phyloP scores from a whole-genome alignment of 2,888 invertebrate species.

The Epiblema foenella region DNA sequence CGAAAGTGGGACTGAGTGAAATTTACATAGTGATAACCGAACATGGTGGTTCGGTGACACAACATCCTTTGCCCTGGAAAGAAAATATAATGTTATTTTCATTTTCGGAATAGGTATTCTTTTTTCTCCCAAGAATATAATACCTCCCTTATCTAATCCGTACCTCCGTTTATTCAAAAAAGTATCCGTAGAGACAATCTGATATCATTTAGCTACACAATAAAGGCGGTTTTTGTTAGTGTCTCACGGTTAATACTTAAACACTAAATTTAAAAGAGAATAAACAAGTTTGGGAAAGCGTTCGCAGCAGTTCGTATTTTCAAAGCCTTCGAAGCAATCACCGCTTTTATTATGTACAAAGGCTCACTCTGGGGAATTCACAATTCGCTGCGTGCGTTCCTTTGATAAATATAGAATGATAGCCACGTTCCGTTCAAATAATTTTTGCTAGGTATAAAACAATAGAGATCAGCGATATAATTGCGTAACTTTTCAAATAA shows the following conservation, averaged over 20 bases:
- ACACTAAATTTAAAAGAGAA: neutral
- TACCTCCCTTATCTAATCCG: too few relatives aligned
- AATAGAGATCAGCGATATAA: too few relatives aligned
- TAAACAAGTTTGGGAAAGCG: neutral
- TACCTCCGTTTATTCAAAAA: neutral
- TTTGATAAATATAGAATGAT: conserved; percentile 4
- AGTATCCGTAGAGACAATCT: neutral
- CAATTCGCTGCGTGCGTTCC: conserved; percentile 31
- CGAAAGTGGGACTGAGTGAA: conserved; percentile 66
- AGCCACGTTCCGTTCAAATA: neutral
- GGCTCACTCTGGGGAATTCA: conserved; percentile 11
- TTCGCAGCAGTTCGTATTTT: neutral
- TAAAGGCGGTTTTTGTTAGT: neutral
- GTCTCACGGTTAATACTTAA: conserved; percentile 1
- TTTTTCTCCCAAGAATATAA: neutral
- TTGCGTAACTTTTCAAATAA: too few relatives aligned
- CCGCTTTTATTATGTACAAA: conserved; percentile 35
- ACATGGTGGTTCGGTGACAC: conserved; percentile 30
- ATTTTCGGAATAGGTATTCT: neutral
- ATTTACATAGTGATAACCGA: conserved; percentile 68
- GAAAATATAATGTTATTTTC: neutral
- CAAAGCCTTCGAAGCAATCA: conserved; percentile 13
- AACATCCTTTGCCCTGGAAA: conserved; percentile 8
- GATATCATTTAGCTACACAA: neutral
- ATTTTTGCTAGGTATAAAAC: too few relatives aligned